Evolutionary conservation across 37 sponge, comb jelly and placozoan genomes (phyloP).

Genomic region (Halichondria panicea): DNA sequence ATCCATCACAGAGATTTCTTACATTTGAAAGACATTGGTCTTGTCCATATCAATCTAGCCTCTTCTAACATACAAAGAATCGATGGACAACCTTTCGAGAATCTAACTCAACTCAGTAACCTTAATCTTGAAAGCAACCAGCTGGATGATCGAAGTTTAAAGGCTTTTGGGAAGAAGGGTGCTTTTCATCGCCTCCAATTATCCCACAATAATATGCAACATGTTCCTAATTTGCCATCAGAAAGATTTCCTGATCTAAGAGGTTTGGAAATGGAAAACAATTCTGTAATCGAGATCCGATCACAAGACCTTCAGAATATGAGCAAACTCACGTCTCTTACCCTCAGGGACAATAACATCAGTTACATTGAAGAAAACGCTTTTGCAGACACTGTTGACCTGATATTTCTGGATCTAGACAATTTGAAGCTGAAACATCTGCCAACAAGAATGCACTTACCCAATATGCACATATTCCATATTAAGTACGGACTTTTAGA

Average conservation of each 20-base stretch:
- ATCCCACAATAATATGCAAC: background rate
- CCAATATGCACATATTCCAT: conserved; percentile 27
- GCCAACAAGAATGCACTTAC: too few relatives aligned
- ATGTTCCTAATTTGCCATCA: conserved; percentile 21
- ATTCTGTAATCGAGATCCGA: conserved; percentile 3
- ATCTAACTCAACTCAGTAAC: background rate
- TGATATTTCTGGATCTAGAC: conserved; percentile 24
- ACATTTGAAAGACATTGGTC: background rate
- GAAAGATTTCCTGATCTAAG: conserved; percentile 6
- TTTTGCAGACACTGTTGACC: background rate
- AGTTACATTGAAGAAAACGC: conserved; percentile 11
- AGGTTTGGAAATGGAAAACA: background rate
- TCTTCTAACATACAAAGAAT: conserved; percentile 3
- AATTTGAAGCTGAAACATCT: background rate
- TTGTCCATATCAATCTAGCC: background rate
- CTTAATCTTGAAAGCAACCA: conserved; percentile 17
- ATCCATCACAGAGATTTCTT: background rate
- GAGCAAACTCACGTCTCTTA: background rate
- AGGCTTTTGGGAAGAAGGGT: background rate
- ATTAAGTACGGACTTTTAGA: conserved; percentile 8
- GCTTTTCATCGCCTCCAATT: conserved; percentile 7
- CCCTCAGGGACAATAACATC: conserved; percentile 1
- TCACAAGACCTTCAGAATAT: conserved; percentile 1
- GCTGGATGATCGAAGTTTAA: background rate
- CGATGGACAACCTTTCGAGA: conserved; percentile 1